These are phyloP conservation scores for Diloba caeruleocephala DNA, from an alignment of 2,888 invertebrate genomes.

Conservation along the genomic window DNA sequence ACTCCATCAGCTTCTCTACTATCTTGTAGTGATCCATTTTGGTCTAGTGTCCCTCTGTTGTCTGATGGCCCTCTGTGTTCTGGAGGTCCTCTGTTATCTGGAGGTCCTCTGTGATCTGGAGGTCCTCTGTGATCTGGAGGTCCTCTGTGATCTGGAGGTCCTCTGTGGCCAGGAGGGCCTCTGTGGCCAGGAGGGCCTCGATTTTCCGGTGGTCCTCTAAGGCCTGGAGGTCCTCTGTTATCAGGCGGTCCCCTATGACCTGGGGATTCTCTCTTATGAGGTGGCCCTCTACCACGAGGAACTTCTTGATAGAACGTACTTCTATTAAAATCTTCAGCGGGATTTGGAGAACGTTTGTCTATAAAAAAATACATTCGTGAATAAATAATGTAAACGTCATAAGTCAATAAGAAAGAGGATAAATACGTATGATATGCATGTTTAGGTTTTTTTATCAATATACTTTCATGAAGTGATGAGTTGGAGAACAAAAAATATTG, in stretches of 20 bases:
- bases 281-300: conserved; percentile 27
- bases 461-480: no score
- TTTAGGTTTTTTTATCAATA: no score
- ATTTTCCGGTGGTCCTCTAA: conserved; percentile 22
- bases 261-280: conserved; percentile 15
- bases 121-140: conserved; percentile 36
- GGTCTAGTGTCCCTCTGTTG: no score
- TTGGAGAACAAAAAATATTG: no score
- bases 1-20: conserved; percentile 14
- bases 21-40: conserved; percentile 34
- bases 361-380: conserved; percentile 15
- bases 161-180: conserved; percentile 10
- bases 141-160: conserved; percentile 17
- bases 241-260: conserved; percentile 18
- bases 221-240: conserved; percentile 14
- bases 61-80: conserved; percentile 33
- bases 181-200: conserved; percentile 19
- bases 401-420: no score
- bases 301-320: conserved; percentile 13
- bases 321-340: not conserved
- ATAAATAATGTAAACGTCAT: not conserved
- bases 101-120: conserved; percentile 32
- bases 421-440: no score
- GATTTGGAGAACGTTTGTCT: conserved; percentile 27
- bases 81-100: conserved; percentile 40